These are phyloP conservation scores for Lochmaea capreae DNA, from an alignment of 2,888 invertebrate species.

Conservation along the genomic window DNA sequence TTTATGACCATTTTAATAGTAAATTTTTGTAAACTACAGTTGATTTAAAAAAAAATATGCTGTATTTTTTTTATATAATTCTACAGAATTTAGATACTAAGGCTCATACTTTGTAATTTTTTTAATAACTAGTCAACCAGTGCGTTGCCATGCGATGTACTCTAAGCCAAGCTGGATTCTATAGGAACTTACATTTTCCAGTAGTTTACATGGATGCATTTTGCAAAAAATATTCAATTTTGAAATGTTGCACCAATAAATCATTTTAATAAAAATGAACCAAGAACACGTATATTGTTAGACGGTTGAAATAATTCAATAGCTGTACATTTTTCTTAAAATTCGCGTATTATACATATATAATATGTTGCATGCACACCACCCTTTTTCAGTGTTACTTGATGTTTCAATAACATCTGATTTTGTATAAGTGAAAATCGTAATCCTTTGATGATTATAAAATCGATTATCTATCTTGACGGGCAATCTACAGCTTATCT, in stretches of 20 bases:
- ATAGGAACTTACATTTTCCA: not conserved
- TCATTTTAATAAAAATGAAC: not conserved
- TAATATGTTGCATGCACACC: conserved; percentile 6
- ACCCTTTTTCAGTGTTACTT: not conserved
- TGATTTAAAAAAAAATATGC: not conserved
- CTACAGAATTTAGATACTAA: not conserved
- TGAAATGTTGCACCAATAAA: not conserved
- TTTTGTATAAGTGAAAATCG: not conserved
- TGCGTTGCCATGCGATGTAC: not conserved
- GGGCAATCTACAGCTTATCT: not conserved
- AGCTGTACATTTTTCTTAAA: conserved; percentile 5
- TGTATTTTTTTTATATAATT: not conserved
- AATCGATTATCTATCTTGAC: not conserved
- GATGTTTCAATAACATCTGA: not conserved
- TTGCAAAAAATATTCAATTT: not conserved
- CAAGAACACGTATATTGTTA: conserved; percentile 1
- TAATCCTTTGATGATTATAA: not conserved
- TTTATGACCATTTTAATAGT: not conserved
- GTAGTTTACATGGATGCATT: not conserved
- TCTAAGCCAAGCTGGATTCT: not conserved
- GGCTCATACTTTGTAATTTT: not conserved
- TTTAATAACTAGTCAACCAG: not conserved
- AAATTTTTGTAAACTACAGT: not conserved
- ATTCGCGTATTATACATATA: not conserved
- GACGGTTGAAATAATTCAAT: not conserved